A percentile compares a stretch with the other conserved stretches of the same genome.
Conservation (phyloP, 2,888 invertebrate species). For the Agonum fuliginosum region DNA sequence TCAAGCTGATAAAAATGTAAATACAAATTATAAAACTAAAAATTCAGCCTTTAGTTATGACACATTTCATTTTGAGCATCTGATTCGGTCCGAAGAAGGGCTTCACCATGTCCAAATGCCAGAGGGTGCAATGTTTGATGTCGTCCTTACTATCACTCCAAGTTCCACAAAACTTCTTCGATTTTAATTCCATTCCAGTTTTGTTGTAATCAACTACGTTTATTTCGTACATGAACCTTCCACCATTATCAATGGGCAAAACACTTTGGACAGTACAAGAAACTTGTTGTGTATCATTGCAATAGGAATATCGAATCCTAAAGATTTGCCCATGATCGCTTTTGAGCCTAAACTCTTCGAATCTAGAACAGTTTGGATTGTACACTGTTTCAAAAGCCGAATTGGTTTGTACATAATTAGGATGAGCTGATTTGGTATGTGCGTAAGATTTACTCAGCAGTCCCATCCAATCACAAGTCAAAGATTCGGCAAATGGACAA, state of each 20-base stretch:
- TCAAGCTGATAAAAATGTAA: background rate
- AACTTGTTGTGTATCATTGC: conserved; percentile 63
- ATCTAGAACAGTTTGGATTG: conserved; percentile 63
- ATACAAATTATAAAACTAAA: background rate
- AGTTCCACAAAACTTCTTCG: conserved; percentile 47
- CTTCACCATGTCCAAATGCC: conserved; percentile 55
- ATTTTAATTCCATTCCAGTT: conserved; percentile 56
- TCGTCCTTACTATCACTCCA: conserved; percentile 34
- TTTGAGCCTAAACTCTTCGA: conserved; percentile 61
- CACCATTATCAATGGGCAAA: conserved; percentile 65
- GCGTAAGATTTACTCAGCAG: conserved; percentile 59
- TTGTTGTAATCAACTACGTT: conserved; percentile 66
- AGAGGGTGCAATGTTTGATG: conserved; percentile 43
- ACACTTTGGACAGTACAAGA: conserved; percentile 67
- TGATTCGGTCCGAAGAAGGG: conserved; percentile 29
- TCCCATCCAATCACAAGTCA: conserved; percentile 63
- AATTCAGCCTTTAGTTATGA: conserved; percentile 46
- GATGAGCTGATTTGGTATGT: conserved; percentile 64
- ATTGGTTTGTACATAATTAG: conserved; percentile 54
- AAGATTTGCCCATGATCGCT: conserved; percentile 65
- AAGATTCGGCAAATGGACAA: conserved; percentile 63
- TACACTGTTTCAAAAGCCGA: conserved; percentile 66
- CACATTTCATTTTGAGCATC: conserved; percentile 41
- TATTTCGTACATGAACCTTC: conserved; percentile 67
- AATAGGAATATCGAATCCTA: conserved; percentile 65